phyloP scores from a whole-genome alignment of 2,888 invertebrate genomes.

The Noctua janthe region DNA sequence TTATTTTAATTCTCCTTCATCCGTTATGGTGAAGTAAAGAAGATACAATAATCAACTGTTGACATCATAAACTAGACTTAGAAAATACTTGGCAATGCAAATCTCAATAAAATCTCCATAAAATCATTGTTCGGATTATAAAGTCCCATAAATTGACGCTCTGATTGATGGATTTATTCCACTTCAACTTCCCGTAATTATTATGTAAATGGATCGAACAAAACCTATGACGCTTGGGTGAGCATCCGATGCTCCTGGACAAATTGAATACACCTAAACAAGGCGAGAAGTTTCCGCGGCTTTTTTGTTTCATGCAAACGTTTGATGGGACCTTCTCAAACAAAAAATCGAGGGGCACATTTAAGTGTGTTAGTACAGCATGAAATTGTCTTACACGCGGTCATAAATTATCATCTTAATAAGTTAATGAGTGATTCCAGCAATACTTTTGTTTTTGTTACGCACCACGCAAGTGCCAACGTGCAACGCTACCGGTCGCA shows the following conservation, averaged over 20 bases:
- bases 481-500: slow-evolving; percentile 75
- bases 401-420: slow-evolving; percentile 90
- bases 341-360: slow-evolving; percentile 72
- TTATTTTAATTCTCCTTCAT: not conserved
- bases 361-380: slow-evolving; percentile 75
- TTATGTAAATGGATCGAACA: slow-evolving; percentile 65
- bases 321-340: slow-evolving; percentile 58
- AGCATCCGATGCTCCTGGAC: slow-evolving; percentile 64
- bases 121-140: slow-evolving; percentile 67
- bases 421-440: slow-evolving; percentile 88
- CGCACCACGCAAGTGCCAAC: slow-evolving; percentile 78
- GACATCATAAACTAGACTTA: slow-evolving; percentile 53
- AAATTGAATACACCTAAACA: slow-evolving; percentile 68
- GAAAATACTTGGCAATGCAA: slow-evolving; percentile 53
- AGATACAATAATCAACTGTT: slow-evolving; percentile 25
- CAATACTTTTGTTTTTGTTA: slow-evolving; percentile 86
- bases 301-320: slow-evolving; percentile 57
- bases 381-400: slow-evolving; percentile 84
- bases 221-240: slow-evolving; percentile 66
- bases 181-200: slow-evolving; percentile 71
- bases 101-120: slow-evolving; percentile 67
- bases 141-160: slow-evolving; percentile 64
- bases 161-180: slow-evolving; percentile 74
- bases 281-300: slow-evolving; percentile 63
- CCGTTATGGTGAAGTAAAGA: slow-evolving; percentile 12